Base-by-base conservation (phyloP, 2,797 vertebrate genomes). In the Crenuchus spilurus region DNA sequence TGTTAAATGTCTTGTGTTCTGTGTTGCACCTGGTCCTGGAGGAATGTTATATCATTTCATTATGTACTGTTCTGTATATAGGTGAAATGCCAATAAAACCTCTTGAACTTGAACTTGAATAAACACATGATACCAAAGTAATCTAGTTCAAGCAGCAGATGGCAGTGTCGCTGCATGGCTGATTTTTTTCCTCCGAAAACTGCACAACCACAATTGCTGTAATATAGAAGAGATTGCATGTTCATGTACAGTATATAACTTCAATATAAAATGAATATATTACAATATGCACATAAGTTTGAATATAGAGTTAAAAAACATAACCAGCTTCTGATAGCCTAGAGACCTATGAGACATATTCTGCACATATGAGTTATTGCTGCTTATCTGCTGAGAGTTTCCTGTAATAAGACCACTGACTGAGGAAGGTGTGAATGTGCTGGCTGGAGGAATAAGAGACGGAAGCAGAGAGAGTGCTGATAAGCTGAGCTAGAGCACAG, bases 381-480 rank as follows among this genome's bases (percentile, higher is more conserved):
- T 42, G 55, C 10, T 11, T 42, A 33, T 31, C 33, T 62, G 55
- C 20, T 28, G 11, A 11, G 52, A 46, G 57, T 33, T 46, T 70
- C 49, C 57, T 70, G 48, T 28, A 8, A 20, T 58, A 49, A 48
- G 28, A 49, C 51, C 31, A 30, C 39, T 37, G 39, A 49, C 57
- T 41, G 44, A 31, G 24, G 49, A 39, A 62, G 44, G 22, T 14
- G 18, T 14, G n/a, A 54, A 24, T 28, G 26, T 62, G 6, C 57
- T 44, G 72, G 11, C 16, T 20, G 18, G 14, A 46, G 44, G 20
- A 51, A 74, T 39, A 51, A 41, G 42, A n/a, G 1, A 24, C 5
- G 75, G 75, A 76, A 76, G 20, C 68, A 66, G 24, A 76, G 22
- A 48, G 68, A 58, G 42, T 51, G 44, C 75, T 76, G 75, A 76